phyloP scores from a whole-genome alignment of 2,113 vertebrate species.

The Entelurus aequoreus region DNA sequence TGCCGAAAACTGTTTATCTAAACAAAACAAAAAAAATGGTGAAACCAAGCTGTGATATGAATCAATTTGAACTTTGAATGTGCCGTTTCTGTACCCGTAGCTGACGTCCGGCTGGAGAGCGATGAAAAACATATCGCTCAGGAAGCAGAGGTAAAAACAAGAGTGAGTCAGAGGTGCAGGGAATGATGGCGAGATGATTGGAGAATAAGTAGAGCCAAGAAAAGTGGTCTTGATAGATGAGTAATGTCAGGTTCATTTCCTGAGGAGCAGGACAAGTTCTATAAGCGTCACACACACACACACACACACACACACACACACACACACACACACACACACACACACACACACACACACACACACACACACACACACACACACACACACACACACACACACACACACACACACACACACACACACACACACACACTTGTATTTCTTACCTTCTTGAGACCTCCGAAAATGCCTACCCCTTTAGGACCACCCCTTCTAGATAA shows the following conservation, averaged over 20 bases:
- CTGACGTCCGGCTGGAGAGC: background rate
- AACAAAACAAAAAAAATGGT: too few species aligned
- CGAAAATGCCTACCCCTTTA: too few species aligned
- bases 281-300: constrained; percentile 42
- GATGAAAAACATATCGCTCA: background rate
- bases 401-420: constrained; percentile 27
- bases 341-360: constrained; percentile 30
- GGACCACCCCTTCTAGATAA: too few species aligned
- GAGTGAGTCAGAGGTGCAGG: background rate
- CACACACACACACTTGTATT: background rate
- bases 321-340: constrained; percentile 27
- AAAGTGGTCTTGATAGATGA: constrained; percentile 47
- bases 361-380: constrained; percentile 8
- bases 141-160: constrained; percentile 4
- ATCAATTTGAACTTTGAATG: too few species aligned
- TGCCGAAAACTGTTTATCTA: too few species aligned
- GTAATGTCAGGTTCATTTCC: constrained; percentile 64
- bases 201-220: constrained; percentile 22
- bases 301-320: constrained; percentile 27
- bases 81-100: background rate
- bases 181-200: background rate
- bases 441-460: too few species aligned
- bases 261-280: constrained; percentile 53
- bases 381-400: constrained; percentile 28
- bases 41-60: too few species aligned